Percentiles rank a stretch among this genome's conserved stretches.
These are phyloP conservation scores for Irena cyanogastra DNA, from an alignment of 2,113 vertebrate species.

Conservation along the genomic window DNA sequence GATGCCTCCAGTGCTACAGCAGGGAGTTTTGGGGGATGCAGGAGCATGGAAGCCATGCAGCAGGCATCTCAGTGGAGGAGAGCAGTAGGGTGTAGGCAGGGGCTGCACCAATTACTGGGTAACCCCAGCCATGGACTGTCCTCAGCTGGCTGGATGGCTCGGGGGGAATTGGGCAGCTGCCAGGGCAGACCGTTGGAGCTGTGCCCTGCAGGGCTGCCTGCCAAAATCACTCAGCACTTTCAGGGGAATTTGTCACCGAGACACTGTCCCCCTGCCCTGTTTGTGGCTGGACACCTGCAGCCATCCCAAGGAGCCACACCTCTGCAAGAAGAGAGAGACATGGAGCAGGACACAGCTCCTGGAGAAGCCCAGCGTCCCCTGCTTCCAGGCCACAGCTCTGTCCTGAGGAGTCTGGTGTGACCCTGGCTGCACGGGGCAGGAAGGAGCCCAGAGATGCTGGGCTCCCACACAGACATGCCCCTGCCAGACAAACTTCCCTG, in stretches of 20 bases:
- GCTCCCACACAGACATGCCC: not conserved
- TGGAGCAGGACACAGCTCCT: not conserved
- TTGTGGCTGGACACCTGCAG: not conserved
- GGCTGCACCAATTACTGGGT: not conserved
- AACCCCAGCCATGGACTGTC: not conserved
- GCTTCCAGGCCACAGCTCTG: not conserved
- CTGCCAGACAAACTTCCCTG: not conserved
- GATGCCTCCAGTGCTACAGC: not conserved
- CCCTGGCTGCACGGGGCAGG: not conserved
- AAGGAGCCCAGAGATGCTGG: not conserved
- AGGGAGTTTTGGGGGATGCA: not conserved
- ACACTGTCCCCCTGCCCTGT: not conserved
- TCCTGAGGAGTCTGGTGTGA: not conserved
- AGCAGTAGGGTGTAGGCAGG: not conserved
- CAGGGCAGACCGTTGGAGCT: not conserved
- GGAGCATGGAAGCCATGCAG: fast-evolving
- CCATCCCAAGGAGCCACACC: not conserved
- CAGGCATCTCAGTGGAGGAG: not conserved
- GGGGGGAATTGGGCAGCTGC: not conserved
- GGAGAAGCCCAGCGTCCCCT: not conserved
- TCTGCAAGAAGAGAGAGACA: not conserved
- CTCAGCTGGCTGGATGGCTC: not conserved
- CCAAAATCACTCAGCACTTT: conserved; percentile 18
- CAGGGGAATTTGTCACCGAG: conserved; percentile 10
- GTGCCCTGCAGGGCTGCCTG: not conserved